A percentile compares a stretch with the other conserved stretches of the same genome.
phyloP scores from a whole-genome alignment of 2,113 vertebrate species.

The Phalacrocorax pelagicus region DNA sequence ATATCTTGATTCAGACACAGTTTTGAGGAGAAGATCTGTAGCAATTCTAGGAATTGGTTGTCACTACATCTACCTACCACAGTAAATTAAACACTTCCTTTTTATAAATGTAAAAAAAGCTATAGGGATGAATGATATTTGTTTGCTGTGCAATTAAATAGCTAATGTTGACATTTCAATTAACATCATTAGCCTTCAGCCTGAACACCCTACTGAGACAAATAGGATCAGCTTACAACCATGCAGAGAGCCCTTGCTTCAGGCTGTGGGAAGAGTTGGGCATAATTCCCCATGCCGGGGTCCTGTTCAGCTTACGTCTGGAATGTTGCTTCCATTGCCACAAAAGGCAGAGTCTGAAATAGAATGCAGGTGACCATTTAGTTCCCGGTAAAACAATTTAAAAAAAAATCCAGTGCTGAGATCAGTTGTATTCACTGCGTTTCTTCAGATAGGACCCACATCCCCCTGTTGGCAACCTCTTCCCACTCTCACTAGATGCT shows the following conservation, averaged over 20 bases:
- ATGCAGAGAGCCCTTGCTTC: neutral
- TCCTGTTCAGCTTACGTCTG: neutral
- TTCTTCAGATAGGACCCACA: rapidly evolving
- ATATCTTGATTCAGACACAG: neutral
- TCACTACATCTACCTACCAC: neutral
- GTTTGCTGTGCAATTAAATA: slow-evolving; percentile 23
- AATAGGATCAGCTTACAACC: neutral
- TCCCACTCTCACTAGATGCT: neutral
- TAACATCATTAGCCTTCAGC: slow-evolving; percentile 2
- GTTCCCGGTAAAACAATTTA: neutral
- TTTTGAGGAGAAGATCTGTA: neutral
- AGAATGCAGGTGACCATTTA: neutral
- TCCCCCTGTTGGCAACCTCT: neutral
- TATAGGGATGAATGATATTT: neutral
- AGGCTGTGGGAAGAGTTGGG: neutral
- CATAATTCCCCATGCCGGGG: neutral
- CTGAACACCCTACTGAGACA: neutral
- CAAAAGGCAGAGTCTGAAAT: neutral
- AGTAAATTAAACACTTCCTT: neutral
- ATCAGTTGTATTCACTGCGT: neutral
- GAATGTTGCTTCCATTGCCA: neutral
- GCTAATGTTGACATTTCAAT: slow-evolving; percentile 16
- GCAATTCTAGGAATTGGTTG: neutral
- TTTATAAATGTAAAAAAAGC: neutral
- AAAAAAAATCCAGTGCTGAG: neutral